phyloP scores from a whole-genome alignment of 2,888 invertebrate species.

The Neoascia interrupta region DNA sequence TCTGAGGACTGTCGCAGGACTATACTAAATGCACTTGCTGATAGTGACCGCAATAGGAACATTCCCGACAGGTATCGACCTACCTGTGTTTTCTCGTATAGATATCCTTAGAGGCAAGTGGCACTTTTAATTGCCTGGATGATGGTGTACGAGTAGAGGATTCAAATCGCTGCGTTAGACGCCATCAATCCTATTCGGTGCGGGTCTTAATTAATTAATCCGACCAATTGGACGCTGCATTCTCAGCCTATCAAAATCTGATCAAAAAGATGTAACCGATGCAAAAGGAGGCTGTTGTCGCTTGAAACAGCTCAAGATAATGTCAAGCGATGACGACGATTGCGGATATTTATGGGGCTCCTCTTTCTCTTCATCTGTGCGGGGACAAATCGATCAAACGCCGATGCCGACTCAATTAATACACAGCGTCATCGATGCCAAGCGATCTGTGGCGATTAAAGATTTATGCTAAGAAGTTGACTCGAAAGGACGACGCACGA shows the following conservation, averaged over 20 bases:
- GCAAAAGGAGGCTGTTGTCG: conserved; percentile 49
- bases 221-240: conserved; percentile 48
- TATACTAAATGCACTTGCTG: conserved; percentile 29
- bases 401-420: conserved; percentile 71
- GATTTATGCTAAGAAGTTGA: conserved; percentile 49
- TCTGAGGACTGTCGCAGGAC: conserved; percentile 20
- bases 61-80: not conserved
- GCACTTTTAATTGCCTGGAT: conserved; percentile 39
- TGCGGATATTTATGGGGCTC: conserved; percentile 60
- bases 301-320: conserved; percentile 51
- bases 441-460: conserved; percentile 62
- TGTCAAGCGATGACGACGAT: conserved; percentile 56
- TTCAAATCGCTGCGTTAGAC: conserved; percentile 44
- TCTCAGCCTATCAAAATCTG: conserved; percentile 55
- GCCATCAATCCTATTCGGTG: conserved; percentile 38
- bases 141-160: too few species aligned
- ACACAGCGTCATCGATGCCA: conserved; percentile 62
- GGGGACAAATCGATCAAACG: conserved; percentile 67
- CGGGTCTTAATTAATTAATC: conserved; percentile 56
- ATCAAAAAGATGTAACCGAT: conserved; percentile 62
- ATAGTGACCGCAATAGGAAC: conserved; percentile 44
- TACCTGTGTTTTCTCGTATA: too few species aligned
- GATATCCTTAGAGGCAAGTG: conserved; percentile 20
- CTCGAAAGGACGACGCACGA: conserved; percentile 30
- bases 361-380: conserved; percentile 18